Base-by-base conservation (phyloP, 30 jellyfish, hydroid and myxozoan genomes). In the Aurelia aurita complex sp. Pacific region DNA sequence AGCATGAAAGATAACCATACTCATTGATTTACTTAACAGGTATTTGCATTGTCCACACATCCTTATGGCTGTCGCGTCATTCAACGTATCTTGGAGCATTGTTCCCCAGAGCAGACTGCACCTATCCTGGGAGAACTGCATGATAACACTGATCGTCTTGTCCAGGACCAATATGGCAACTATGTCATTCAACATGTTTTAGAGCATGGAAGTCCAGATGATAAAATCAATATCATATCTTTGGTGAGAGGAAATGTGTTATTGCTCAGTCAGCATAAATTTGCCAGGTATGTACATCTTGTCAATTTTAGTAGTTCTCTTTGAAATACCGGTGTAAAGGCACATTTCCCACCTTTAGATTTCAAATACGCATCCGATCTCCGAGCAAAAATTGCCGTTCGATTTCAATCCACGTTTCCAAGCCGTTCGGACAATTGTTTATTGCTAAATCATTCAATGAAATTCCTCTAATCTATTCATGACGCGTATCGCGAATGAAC, bases 61-160 rank as follows among this genome's bases (percentile, higher is more conserved):
- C 99, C 99, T 15, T 96, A 96, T 76, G 99, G 99, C 16, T 96
- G 99, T 65, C 97, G 99, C 51, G 99, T 96, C 79, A 96, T 96
- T 66, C 99, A 96, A 74, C 92, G 99, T n/a, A 90, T 96, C 10
- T 81, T 96, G 76, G 99, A 96, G 85, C 98, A 96, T 67, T 96
- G 98, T 86, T 76, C 97, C 14, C 89, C 96, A 10, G 98, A 92
- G 59, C 99, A 96, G 83, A 96, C 98, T 1, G 55, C 97, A 6
- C 89, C 97, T 9, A 90, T 96, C 38, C 60, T 91, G 75, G 92
- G 81, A 16, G 99, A 96, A 73, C 92, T 96, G 8, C 98, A 90
- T 74, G 99, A 96, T 29, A 95, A 85, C 90, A 90, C 98, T 9
- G 97, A 87, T 23, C 96, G 98, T 15, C 93, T 96, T 50, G 96